A percentile compares a stretch with the other conserved stretches of the same genome.
Conservation (phyloP, 2,113 vertebrate species). For the Cygnus buccinator region DNA sequence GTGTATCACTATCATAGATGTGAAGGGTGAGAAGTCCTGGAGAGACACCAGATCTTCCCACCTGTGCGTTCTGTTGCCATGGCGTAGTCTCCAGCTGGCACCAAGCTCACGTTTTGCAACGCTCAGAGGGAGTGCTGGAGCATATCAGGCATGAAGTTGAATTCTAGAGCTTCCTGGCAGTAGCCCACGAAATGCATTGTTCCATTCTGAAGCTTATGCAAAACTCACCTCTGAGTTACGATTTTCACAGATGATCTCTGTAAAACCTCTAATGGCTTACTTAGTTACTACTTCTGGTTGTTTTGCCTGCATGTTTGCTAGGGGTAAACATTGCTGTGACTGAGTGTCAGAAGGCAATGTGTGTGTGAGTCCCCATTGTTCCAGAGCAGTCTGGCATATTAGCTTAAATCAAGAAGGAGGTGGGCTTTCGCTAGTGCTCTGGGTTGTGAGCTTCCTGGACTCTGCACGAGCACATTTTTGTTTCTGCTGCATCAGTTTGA, state of each 20-base stretch:
- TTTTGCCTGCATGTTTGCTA: neutral
- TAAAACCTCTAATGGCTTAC: neutral
- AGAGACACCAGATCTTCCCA: neutral
- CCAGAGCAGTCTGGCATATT: neutral
- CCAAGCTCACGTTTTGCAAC: neutral
- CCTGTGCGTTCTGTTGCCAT: fast-evolving
- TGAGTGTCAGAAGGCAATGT: neutral
- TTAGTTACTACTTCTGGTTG: neutral
- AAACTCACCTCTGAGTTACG: neutral
- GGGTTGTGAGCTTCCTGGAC: neutral
- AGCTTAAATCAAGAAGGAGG: neutral
- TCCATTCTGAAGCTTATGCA: neutral
- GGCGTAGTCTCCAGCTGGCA: neutral
- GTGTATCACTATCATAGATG: neutral
- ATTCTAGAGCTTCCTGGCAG: neutral
- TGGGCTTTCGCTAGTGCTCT: neutral
- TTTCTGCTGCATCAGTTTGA: neutral
- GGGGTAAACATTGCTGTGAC: neutral
- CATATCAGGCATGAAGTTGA: fast-evolving
- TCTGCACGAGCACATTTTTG: neutral
- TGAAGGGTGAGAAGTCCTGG: neutral
- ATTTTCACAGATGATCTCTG: neutral
- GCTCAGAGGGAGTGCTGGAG: neutral
- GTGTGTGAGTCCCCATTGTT: neutral
- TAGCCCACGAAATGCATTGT: neutral